phyloP scores from a whole-genome alignment of 2,113 vertebrate species.

The Archilochus colubris region DNA sequence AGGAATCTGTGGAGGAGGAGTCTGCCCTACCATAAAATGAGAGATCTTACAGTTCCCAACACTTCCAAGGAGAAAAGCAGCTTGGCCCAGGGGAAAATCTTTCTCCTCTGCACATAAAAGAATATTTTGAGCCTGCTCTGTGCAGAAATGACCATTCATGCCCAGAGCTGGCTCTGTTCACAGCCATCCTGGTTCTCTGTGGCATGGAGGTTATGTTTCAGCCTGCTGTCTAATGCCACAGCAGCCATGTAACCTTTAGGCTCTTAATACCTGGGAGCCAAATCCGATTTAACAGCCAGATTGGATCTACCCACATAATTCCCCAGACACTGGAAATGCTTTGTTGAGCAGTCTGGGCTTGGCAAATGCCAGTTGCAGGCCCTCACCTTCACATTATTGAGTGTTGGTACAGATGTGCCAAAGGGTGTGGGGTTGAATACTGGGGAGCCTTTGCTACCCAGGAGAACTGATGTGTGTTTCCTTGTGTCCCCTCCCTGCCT shows the following conservation, averaged over 20 bases:
- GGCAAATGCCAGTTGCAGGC: neutral
- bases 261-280: constrained; percentile 29
- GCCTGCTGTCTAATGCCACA: neutral
- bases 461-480: neutral
- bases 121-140: neutral
- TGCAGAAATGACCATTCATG: neutral
- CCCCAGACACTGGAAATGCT: neutral
- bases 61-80: neutral
- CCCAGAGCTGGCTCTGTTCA: neutral
- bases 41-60: neutral
- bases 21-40: neutral
- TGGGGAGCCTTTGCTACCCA: rapidly evolving
- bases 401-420: neutral
- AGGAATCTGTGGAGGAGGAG: neutral
- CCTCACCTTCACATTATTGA: neutral
- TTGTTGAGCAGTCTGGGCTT: neutral
- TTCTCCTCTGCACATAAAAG: neutral
- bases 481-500: neutral
- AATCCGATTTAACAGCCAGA: constrained; percentile 54
- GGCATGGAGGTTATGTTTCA: rapidly evolving
- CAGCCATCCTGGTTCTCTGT: neutral
- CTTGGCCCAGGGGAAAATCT: neutral
- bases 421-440: neutral
- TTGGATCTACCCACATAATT: constrained; percentile 58
- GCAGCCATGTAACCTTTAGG: neutral